Evolutionary conservation across 2,797 vertebrate genomes (phyloP).

Genomic region (Liparis tanakae): DNA sequence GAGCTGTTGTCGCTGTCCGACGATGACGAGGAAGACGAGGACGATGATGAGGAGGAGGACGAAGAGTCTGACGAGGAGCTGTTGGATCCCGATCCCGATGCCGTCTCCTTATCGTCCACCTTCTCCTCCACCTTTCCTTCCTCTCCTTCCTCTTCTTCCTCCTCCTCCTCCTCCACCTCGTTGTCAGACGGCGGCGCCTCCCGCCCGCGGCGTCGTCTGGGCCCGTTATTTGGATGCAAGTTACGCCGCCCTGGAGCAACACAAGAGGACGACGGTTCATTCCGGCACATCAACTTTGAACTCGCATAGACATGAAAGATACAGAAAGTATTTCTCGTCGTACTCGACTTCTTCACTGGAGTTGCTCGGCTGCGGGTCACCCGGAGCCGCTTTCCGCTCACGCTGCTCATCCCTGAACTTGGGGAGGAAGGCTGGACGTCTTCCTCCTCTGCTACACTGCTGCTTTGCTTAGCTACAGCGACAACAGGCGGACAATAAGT

Average conservation of each 20-base stretch:
- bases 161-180: slow-evolving; percentile 71
- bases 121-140: background rate
- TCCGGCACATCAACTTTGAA: background rate
- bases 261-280: slow-evolving; percentile 19
- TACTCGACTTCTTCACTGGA: slow-evolving; percentile 84
- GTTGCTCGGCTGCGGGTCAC: slow-evolving; percentile 83
- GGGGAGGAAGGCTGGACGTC: slow-evolving; percentile 88
- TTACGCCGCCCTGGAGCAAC: slow-evolving; percentile 72
- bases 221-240: slow-evolving; percentile 85
- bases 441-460: slow-evolving; percentile 79
- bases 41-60: slow-evolving; percentile 78
- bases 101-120: slow-evolving; percentile 37
- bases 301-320: background rate
- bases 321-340: background rate
- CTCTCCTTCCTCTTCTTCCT: slow-evolving; percentile 54
- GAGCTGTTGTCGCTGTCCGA: slow-evolving; percentile 88
- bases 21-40: slow-evolving; percentile 82
- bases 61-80: slow-evolving; percentile 81
- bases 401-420: slow-evolving; percentile 81
- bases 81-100: slow-evolving; percentile 73
- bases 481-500: background rate
- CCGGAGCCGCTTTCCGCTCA: slow-evolving; percentile 77
- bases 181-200: slow-evolving; percentile 66
- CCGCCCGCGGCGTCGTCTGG: slow-evolving; percentile 75
- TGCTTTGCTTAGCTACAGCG: slow-evolving; percentile 85